These are phyloP conservation scores for Perca fluviatilis DNA, from an alignment of 2,113 vertebrate species.

Conservation along the genomic window DNA sequence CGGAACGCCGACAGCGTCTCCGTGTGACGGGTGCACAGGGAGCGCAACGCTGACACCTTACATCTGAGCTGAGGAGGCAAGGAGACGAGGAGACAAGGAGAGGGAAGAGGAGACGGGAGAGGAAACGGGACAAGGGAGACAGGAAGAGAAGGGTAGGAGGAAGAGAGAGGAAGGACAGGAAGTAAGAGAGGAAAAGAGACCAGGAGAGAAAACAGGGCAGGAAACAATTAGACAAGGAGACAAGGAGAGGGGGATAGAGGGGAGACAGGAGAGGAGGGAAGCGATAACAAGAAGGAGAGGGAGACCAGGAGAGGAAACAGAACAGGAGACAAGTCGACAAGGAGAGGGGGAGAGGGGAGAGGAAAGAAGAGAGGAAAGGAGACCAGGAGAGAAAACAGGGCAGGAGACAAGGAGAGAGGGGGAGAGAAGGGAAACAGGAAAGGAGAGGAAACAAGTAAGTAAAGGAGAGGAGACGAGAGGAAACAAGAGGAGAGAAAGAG, in stretches of 20 bases:
- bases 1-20: slow-evolving; percentile 94
- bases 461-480: too few relatives aligned
- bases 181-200: neutral
- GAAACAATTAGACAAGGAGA: too few relatives aligned
- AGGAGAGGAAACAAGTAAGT: neutral
- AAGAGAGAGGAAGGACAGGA: neutral
- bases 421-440: too few relatives aligned
- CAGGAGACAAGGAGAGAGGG: too few relatives aligned
- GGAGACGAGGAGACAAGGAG: neutral
- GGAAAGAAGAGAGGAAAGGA: too few relatives aligned
- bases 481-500: neutral
- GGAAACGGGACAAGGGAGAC: too few relatives aligned
- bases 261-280: neutral
- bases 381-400: too few relatives aligned
- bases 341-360: too few relatives aligned
- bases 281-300: too few relatives aligned
- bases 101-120: too few relatives aligned
- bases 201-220: neutral
- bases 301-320: neutral
- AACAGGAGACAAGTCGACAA: too few relatives aligned
- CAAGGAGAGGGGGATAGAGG: neutral
- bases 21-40: slow-evolving; percentile 92
- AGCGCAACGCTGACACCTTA: slow-evolving; percentile 93
- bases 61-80: slow-evolving; percentile 89
- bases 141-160: too few relatives aligned